phyloP scores from a whole-genome alignment of 2,888 invertebrate species.

The Trissonchulus sp. region DNA sequence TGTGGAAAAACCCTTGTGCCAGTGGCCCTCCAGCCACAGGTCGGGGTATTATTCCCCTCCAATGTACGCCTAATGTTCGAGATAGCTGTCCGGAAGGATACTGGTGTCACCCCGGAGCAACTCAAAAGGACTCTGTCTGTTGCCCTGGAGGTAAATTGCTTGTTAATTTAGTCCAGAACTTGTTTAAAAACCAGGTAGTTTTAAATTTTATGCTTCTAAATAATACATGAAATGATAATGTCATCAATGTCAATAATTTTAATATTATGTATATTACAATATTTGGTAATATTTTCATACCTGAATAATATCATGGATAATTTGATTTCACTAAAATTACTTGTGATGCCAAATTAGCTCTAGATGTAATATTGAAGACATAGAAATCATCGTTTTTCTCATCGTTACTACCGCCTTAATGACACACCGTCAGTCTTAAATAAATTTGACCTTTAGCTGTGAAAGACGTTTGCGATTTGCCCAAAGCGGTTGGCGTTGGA shows the following conservation, averaged over 20 bases:
- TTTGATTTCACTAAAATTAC: too few relatives aligned
- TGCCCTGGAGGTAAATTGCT: slow-evolving; percentile 28
- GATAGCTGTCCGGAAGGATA: slow-evolving; percentile 28
- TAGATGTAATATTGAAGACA: too few relatives aligned
- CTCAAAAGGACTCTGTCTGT: slow-evolving; percentile 28
- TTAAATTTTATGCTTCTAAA: too few relatives aligned
- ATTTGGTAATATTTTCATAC: too few relatives aligned
- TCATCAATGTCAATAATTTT: too few relatives aligned
- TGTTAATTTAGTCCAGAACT: not conserved
- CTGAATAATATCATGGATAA: too few relatives aligned
- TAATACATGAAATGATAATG: too few relatives aligned
- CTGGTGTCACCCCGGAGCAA: slow-evolving; percentile 31
- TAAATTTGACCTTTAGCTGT: too few relatives aligned
- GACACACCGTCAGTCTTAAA: too few relatives aligned
- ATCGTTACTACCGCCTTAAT: not conserved
- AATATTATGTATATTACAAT: too few relatives aligned
- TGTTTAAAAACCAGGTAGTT: too few relatives aligned
- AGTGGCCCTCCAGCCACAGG: slow-evolving; percentile 4
- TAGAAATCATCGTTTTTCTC: not conserved
- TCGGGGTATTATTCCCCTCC: not conserved
- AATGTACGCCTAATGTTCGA: not conserved
- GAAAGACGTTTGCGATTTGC: slow-evolving; percentile 27
- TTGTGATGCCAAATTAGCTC: too few relatives aligned
- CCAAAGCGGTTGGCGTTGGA: slow-evolving; percentile 26
- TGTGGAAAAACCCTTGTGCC: slow-evolving; percentile 42